Evolutionary conservation across 1,140 invertebrate genomes (phyloP), one percentile per base, ranked within the genome.

Genomic region (Helicoverpa zea): DNA sequence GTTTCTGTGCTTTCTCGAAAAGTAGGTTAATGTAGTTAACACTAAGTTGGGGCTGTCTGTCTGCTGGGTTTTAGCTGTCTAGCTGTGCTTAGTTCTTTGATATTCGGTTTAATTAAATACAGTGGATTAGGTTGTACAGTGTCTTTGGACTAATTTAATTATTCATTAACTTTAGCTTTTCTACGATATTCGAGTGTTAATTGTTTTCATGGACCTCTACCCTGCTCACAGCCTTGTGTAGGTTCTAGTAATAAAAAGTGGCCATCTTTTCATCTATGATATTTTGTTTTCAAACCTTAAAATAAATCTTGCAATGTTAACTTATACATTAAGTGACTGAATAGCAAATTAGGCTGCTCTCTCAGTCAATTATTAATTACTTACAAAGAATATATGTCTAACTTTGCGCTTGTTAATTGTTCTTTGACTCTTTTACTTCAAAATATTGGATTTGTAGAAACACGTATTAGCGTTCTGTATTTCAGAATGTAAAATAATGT

Each of bases 11-110:
- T 43, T 47, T 10, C 63, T 47, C 16, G 43, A 18, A 23, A 66
- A 66, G 47, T 66, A 66, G 63, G 63, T 47, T 66, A 66, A 66
- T 66, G 63, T 49, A 12, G n/a, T 66, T 66, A 66, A 47, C 43
- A 43, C 18, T 16, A 18, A 66, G 61, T 18, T 58, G 18, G 5
- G 16, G 35, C 35, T 43, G 63, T 16, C n/a, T 66, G 35, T 66
- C 63, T 66, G 63, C 49, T 43, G 18, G 11, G 63, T 13, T 66
- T 18, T 43, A 13, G 43, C 63, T 16, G 63, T 4, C 63, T 66
- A 49, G 43, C 3, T 66, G 63, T 10, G 16, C 63, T 66, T 47
- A 66, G 18, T 66, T 49, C 43, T 43, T 66, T 49, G 35, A 47
- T 18, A 18, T 35, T 66, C 0, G 63, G n/a, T 18, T 66, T 66